These are phyloP conservation scores for Nymphalis io DNA, from an alignment of 1,140 invertebrate species.

Conservation along the genomic window DNA sequence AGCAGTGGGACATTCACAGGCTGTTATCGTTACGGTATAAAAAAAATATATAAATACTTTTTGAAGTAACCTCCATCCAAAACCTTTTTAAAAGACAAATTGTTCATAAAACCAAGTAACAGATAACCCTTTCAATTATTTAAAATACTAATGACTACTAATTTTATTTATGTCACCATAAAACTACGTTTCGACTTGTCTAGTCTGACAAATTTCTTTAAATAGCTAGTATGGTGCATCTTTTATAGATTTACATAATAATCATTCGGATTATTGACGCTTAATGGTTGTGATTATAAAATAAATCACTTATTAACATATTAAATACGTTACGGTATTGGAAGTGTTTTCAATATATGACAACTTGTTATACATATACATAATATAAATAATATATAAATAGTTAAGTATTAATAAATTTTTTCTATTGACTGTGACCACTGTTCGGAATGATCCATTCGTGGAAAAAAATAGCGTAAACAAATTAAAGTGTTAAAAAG, in stretches of 20 bases:
- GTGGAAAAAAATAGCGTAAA: no score
- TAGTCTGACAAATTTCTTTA: slow-evolving; percentile 33
- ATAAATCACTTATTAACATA: slow-evolving; percentile 35
- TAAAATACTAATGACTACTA: slow-evolving; percentile 34
- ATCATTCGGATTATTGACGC: slow-evolving; percentile 33
- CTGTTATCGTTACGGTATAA: no score
- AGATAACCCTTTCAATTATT: slow-evolving; percentile 33
- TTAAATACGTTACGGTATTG: slow-evolving; percentile 4
- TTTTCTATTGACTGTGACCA: no score
- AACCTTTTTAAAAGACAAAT: background rate
- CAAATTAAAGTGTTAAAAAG: no score
- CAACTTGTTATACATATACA: no score
- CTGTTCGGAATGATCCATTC: no score
- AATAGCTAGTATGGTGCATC: slow-evolving; percentile 22
- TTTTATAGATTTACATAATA: slow-evolving; percentile 33
- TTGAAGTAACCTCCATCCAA: background rate
- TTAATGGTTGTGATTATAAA: slow-evolving; percentile 24
- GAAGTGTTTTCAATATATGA: slow-evolving; percentile 5
- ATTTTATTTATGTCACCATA: slow-evolving; percentile 38
- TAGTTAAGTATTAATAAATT: no score
- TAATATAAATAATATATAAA: no score
- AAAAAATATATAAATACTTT: no score
- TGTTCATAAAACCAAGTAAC: slow-evolving; percentile 22
- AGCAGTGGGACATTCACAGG: no score
- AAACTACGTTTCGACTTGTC: slow-evolving; percentile 22